Base-by-base conservation (phyloP, 2,888 invertebrate species). In the Xestia ashworthii region DNA sequence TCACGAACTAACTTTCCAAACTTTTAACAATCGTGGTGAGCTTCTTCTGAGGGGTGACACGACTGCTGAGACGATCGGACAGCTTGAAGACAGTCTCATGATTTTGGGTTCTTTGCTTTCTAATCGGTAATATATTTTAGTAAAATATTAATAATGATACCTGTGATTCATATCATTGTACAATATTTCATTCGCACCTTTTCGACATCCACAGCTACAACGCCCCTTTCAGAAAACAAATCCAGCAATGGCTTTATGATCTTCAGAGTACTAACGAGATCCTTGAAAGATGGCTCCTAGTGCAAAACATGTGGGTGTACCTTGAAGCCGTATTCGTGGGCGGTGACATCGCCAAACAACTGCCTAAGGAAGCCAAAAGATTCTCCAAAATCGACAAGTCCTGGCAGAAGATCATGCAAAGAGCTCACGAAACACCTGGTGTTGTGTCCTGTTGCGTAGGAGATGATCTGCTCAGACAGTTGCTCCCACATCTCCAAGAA, bases 281-380 rank as follows among this genome's bases (percentile, higher is more conserved):
- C 90, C 97, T 99, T 74, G 99, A 99, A 93, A 97, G 99, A 81
- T 99, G 99, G 99, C 97, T 99, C 64, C 97, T 99, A 0, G 99
- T 99, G 0, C 99, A 99, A 94, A 99, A 99, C 92, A 98, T 99
- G 98, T 99, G 99, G 99, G 99, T 99, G 0, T 99, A 99, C 92
- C 96, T 99, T 41, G 99, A 99, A 94, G 99, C 99, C 0, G 99
- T 99, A 1, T 99, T 99, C 94, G 99, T 99, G 0, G 99, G 99
- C 4, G 99, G 99, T 75, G 99, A 99, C 92, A 99, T 99, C 89
- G 99, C 99, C n/a, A 99, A 99, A 91, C 99, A 99, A 92, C 95
- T 99, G 70, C 99, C 99, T 0, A 99, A 99, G 92, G 99, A 99
- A 95, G 99, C 99, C 0, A 99, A 99, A 93, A 97, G 99, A 85